Evolutionary conservation across 2,888 invertebrate genomes (phyloP).

Genomic region (Pandemis heparana): DNA sequence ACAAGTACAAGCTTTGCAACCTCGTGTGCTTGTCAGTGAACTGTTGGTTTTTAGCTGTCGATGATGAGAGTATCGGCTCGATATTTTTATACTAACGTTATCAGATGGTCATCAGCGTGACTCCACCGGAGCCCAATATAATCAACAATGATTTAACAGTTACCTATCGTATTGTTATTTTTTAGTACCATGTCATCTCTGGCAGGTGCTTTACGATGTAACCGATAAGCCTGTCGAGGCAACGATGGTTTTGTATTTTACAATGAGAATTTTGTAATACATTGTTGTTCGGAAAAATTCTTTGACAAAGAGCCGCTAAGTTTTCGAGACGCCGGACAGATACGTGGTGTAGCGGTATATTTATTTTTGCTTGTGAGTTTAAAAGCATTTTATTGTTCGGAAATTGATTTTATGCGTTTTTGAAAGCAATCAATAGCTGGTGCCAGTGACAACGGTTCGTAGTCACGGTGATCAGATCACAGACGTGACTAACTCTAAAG

Average conservation of each 20-base stretch:
- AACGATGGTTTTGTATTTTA: conserved; percentile 14
- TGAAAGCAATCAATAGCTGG: background rate
- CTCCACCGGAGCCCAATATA: conserved; percentile 65
- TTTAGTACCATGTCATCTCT: conserved; percentile 71
- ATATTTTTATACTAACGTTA: conserved; percentile 74
- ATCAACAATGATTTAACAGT: conserved; percentile 71
- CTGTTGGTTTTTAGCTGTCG: conserved; percentile 19
- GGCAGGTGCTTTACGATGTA: conserved; percentile 65
- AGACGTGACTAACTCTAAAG: background rate
- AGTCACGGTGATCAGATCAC: background rate
- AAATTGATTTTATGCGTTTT: background rate
- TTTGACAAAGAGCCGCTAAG: conserved; percentile 23
- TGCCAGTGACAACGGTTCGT: background rate
- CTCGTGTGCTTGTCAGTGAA: background rate
- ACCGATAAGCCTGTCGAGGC: conserved; percentile 31
- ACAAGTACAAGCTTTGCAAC: background rate
- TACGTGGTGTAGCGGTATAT: conserved; percentile 4
- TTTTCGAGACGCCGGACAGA: conserved; percentile 14
- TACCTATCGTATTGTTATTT: conserved; percentile 71
- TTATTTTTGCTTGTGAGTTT: background rate
- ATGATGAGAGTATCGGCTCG: conserved; percentile 62
- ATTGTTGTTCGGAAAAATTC: conserved; percentile 18
- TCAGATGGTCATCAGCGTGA: conserved; percentile 76
- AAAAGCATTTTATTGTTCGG: background rate
- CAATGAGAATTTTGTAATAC: conserved; percentile 34